Evolutionary conservation across 2,113 vertebrate species (phyloP).

Genomic region (Motacilla alba): DNA sequence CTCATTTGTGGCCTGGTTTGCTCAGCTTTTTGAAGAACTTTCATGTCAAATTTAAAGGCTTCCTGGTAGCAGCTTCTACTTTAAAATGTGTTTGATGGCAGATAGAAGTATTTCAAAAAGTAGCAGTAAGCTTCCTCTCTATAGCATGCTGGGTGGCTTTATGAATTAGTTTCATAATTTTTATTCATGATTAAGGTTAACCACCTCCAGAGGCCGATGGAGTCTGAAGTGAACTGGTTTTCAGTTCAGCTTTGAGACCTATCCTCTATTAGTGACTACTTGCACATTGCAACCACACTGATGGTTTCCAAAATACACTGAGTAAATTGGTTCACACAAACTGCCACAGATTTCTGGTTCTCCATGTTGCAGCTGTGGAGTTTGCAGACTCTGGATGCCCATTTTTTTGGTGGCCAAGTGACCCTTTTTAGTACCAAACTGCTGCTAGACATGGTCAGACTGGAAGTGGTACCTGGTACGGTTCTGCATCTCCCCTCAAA

Average conservation of each 20-base stretch:
- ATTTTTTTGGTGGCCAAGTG: not conserved
- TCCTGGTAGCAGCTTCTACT: not conserved
- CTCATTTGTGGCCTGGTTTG: not conserved
- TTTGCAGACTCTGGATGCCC: not conserved
- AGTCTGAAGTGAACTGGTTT: not conserved
- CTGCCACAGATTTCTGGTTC: not conserved
- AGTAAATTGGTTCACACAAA: not conserved
- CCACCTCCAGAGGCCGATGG: not conserved
- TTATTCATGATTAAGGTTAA: not conserved
- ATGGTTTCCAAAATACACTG: not conserved
- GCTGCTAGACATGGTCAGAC: not conserved
- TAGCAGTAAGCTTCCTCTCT: not conserved
- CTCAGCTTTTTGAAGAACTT: conserved; percentile 3
- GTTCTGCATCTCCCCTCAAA: not conserved
- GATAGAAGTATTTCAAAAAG: not conserved
- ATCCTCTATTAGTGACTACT: fast-evolving
- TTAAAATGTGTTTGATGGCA: not conserved
- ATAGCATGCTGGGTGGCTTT: not conserved
- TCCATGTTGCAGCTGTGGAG: not conserved
- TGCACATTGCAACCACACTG: not conserved
- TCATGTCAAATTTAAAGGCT: not conserved
- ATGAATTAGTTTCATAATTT: not conserved
- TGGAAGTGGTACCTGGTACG: not conserved
- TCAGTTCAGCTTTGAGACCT: not conserved
- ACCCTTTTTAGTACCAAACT: not conserved